Base-by-base conservation (phyloP, 2,113 vertebrate genomes). In the Numida meleagris region DNA sequence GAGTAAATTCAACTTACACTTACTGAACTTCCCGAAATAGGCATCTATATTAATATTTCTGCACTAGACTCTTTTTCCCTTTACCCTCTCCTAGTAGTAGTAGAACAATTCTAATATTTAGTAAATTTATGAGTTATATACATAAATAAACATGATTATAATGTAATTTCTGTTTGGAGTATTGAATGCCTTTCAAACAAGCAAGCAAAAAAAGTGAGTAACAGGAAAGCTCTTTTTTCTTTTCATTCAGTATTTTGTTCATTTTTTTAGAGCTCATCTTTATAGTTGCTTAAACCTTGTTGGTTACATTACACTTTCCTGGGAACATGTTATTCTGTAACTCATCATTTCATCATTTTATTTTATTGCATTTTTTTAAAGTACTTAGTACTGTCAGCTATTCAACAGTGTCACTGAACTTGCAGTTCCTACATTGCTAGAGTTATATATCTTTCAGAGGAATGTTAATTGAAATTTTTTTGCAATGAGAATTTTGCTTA, bases 71-170 rank as follows among this genome's bases (percentile, higher is more conserved):
- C 7, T 43, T 31, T 74, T 74, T 24, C 36, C 4, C 23, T 94
- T 18, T 74, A 31, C 10, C 4, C 1, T 78, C 3, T 92, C 17
- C 9, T 29, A 68, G 0, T 38, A 20, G 29, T 0, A 74, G 29
- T 53, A 65, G 66, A 65, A 3, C 12, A 89, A 50, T 65, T 24
- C 6, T 77, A 65, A 1, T 33, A 9, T 38, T 74, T 45, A 50
- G 15, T 71, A 38, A 73, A 40, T 6, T 20, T 58, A 3, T 16
- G 17, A 67, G 43, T 58, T 62, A 66, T 65, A 74, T 51, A 42
- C 3, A 31, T 51, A 6, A 40, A 6, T 9, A 82, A 73, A 51
- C 2, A 1, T 40, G 12, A 46, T 65, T 55, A 19, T 24, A 42
- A 67, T 70, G 66, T 58, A 31, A 25, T 29, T 67, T 43, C 65